Evolutionary conservation across 2,113 vertebrate species (phyloP).

Genomic region (Toxotes chatareus): DNA sequence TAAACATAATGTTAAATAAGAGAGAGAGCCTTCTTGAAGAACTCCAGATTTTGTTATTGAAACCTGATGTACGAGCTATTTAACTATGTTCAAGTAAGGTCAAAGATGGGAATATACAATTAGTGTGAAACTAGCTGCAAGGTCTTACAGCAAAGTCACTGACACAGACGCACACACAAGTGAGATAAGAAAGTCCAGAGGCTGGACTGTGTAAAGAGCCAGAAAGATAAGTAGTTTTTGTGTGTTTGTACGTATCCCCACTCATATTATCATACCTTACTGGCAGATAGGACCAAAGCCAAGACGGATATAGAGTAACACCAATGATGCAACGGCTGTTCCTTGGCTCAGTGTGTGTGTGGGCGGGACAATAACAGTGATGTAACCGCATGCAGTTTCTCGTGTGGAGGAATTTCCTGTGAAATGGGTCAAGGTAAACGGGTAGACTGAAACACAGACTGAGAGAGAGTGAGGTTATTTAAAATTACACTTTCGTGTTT

Average conservation of each 20-base stretch:
- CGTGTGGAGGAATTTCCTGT: constrained; percentile 16
- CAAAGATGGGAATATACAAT: not conserved
- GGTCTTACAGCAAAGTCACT: not conserved
- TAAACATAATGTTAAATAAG: not conserved
- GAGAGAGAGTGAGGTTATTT: not conserved
- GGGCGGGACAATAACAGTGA: constrained; percentile 49
- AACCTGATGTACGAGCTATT: not conserved
- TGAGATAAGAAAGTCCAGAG: constrained; percentile 15
- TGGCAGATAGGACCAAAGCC: not conserved
- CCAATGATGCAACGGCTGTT: constrained; percentile 37
- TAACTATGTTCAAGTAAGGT: not conserved
- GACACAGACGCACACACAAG: not conserved
- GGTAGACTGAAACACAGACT: constrained; percentile 18
- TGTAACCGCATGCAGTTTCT: constrained; percentile 58
- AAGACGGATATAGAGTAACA: constrained; percentile 13
- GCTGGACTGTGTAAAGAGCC: not conserved
- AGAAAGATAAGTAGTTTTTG: constrained; percentile 6
- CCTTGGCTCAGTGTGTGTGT: not conserved
- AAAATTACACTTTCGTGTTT: not conserved
- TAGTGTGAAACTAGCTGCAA: constrained; percentile 19
- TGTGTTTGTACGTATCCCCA: not conserved
- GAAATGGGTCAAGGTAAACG: not conserved
- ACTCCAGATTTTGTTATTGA: too few relatives aligned
- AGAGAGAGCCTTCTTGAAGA: too few relatives aligned
- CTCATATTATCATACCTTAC: not conserved